Base-by-base conservation (phyloP, 2,797 vertebrate genomes). In the Jordanella pulchra region DNA sequence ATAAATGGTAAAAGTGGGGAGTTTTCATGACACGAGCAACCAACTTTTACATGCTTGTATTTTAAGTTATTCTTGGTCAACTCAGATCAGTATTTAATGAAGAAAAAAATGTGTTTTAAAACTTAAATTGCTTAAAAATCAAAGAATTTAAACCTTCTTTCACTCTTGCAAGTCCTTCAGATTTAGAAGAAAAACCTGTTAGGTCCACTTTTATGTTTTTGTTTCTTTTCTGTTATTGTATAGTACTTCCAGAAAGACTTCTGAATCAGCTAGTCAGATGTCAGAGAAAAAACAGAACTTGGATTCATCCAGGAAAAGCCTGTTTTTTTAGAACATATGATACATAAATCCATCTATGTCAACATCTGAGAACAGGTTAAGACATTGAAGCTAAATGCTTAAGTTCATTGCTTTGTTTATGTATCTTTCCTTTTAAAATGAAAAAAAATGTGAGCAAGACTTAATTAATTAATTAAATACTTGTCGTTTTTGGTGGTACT, bases 401-500 rank as follows among this genome's bases (percentile, higher is more conserved):
- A 1, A 17, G 15, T 17, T 18, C 47, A 1, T 48, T 23, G 69
- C 65, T 56, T 25, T 42, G 65, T 12, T 69, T 55, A 51, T 17
- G 71, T 30, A 68, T 64, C 10, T 72, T 51, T 75, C 35, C 11
- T 18, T 71, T 63, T 21, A 44, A 1, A 15, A 18, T 14, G 44
- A 42, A 5, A 83, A 48, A 83, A 72, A 77, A 76, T 28, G 47
- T 32, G 30, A 35, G 64, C 42, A 18, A 69, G 58, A 74, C 67
- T 76, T 58, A 73, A 51, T 83, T 56, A 84, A 79, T 86, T 73
- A 68, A 82, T 82, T 75, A 80, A 67, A 61, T 80, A 4, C 72
- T 84, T 84, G 77, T 78, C 72, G 56, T 69, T 87, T 83, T 91
- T 92, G 86, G 87, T 86, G 75, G 60, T 23, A 2, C 45, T 28